Evolutionary conservation across 1,140 invertebrate species (phyloP).

Genomic region (Lycorma delicatula): DNA sequence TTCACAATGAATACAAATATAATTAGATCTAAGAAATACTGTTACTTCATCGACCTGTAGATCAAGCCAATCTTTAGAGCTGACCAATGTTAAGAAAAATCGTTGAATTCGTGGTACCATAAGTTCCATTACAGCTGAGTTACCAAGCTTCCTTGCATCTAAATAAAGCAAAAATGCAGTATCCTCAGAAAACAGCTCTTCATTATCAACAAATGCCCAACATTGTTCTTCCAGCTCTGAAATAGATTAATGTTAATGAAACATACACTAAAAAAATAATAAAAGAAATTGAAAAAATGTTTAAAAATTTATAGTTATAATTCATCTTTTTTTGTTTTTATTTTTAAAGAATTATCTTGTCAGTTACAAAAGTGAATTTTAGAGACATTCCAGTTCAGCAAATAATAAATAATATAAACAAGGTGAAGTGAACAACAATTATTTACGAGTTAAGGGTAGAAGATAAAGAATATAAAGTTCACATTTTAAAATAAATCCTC

Average conservation of each 20-base stretch:
- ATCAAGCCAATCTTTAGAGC: constrained; percentile 56
- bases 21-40: constrained; percentile 53
- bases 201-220: constrained; percentile 59
- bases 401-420: too few species aligned
- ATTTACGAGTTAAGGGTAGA: too few species aligned
- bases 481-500: too few species aligned
- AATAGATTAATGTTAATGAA: constrained; percentile 23
- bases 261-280: not conserved
- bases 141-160: constrained; percentile 45
- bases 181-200: constrained; percentile 56
- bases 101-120: constrained; percentile 62
- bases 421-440: too few species aligned
- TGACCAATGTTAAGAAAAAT: constrained; percentile 61
- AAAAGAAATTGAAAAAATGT: too few species aligned
- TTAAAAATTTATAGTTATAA: not conserved
- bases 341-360: not conserved
- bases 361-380: too few species aligned
- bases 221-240: constrained; percentile 61
- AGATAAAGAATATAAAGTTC: too few species aligned
- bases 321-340: not conserved
- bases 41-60: constrained; percentile 51
- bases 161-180: constrained; percentile 57
- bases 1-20: constrained; percentile 62
- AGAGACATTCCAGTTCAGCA: too few species aligned
- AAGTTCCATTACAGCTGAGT: constrained; percentile 52